These are phyloP conservation scores for Hirtodrosophila duncani DNA, from an alignment of 2,888 invertebrate genomes.

Conservation along the genomic window DNA sequence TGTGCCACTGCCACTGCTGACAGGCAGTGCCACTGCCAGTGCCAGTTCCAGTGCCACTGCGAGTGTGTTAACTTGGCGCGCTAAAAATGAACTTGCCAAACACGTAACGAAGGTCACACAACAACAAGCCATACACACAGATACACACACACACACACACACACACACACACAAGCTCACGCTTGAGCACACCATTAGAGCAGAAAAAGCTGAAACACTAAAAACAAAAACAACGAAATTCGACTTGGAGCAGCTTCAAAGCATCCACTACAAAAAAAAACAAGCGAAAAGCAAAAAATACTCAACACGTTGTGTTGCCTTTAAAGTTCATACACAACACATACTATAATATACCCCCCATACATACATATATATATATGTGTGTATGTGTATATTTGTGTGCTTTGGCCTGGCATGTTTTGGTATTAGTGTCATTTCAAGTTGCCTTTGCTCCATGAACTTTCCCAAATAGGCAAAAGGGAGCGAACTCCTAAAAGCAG, in stretches of 20 bases:
- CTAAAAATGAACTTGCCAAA: constrained; percentile 72
- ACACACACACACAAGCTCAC: constrained; percentile 12
- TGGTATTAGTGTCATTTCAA: constrained; percentile 62
- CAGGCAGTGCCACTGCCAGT: no score
- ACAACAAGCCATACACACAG: constrained; percentile 21
- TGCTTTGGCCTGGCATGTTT: constrained; percentile 42
- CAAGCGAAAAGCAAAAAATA: constrained; percentile 1
- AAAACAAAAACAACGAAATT: constrained; percentile 4
- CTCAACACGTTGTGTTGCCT: constrained; percentile 9
- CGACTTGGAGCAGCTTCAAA: constrained; percentile 1
- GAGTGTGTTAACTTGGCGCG: constrained; percentile 55
- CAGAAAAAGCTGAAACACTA: constrained; percentile 10
- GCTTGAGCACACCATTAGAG: constrained; percentile 49
- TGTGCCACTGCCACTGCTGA: constrained; percentile 8
- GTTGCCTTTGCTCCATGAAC: constrained; percentile 53
- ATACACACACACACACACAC: constrained; percentile 18
- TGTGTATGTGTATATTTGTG: constrained; percentile 34
- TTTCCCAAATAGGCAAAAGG: no score
- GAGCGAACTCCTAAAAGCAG: no score
- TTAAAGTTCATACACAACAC: constrained; percentile 25
- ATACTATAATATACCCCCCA: background rate
- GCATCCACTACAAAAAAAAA: background rate
- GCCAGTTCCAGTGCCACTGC: no score
- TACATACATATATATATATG: constrained; percentile 1
- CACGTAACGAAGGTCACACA: constrained; percentile 71